Base-by-base conservation (phyloP, 2,113 vertebrate species). In the Nerophis ophidion region DNA sequence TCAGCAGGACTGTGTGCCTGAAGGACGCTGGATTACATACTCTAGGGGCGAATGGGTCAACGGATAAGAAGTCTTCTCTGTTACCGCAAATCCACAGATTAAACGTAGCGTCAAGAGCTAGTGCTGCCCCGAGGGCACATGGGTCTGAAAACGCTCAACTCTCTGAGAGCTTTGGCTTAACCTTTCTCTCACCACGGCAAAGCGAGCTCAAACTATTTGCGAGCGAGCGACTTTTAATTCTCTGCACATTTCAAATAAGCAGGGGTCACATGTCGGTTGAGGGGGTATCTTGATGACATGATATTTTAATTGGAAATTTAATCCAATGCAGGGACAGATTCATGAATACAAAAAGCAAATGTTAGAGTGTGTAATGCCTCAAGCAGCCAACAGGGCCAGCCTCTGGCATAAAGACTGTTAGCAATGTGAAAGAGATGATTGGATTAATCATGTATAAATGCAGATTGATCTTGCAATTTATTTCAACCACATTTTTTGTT, bases 31-130 rank as follows among this genome's bases (percentile, higher is more conserved):
- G 86, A 88, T 88, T 87, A 86, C 58, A 66, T 69, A 72, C 75
- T 80, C 60, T 73, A 48, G 44, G 69, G 80, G 84, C 75, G 84
- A 89, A 76, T 73, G 81, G 84, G 83, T 85, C 85, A 84, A 53
- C 65, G 76, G 85, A 88, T 89, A 88, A 89, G 84, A 89, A 85
- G 87, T 89, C 81, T 89, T 91, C 83, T 89, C 90, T 84, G 73
- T 90, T 89, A 90, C 88, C 80, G 71, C 78, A 89, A 86, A 90
- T 90, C 87, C 80, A 74, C 84, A 88, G 89, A 90, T 91, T 90
- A 89, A 87, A 83, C 68, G 63, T 65, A 78, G 76, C 64, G 74
- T 84, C 62, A 82, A 85, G 80, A 81, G 74, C 82, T 36, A 65
- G 72, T 60, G 72, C 76, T 53, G 55, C 76, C 82, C 74, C 1